Base-by-base conservation (phyloP, 2,797 vertebrate genomes). In the Florisuga fusca region DNA sequence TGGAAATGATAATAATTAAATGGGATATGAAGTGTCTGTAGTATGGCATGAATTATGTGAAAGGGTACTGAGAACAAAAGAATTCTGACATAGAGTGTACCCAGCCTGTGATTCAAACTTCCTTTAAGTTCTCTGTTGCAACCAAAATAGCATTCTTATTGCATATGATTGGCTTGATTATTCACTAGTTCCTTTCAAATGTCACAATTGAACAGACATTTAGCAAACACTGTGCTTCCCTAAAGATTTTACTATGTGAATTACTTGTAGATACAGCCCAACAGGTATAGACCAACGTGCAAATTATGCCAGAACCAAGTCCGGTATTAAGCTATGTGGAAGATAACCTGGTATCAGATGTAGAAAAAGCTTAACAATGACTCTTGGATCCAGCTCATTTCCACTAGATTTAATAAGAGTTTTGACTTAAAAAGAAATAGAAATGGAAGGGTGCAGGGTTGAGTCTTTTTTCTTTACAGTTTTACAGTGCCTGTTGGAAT, bases 1-100 rank as follows among this genome's bases (percentile, higher is more conserved):
- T 84, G 67, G 86, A 91, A 90, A 90, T 69, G 33, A 36, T 86
- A 83, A 31, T 90, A 84, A 79, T 67, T 91, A 84, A 66, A 84
- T 89, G 63, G 0, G 0, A n/a, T 90, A 50, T 84, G 69, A 88
- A 75, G 2, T 63, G 22, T 31, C 20, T 58, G 1, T n/a, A 55
- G 48, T 48, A 53, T 53, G 88, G 43, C 15, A 59, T 89, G 34
- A 63, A 29, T 88, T 66, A 34, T 67, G 16, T 84, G 34, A 84
- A 90, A 73, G 7, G 1, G 5, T 82, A 59, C 21, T 48, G 53
- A 90, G 27, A 59, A 64, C 63, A 75, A 91, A 91, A 26, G 41
- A 57, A 61, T 64, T 89, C 74, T 53, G 31, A 64, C 88, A 86
- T 23, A 61, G 8, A 22, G 22, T 82, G 29, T 33, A 31, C 29